Percentiles rank a stretch among this genome's conserved stretches.
Evolutionary conservation across 2,113 vertebrate genomes (phyloP).

Genomic region (Muntiacus reevesi): DNA sequence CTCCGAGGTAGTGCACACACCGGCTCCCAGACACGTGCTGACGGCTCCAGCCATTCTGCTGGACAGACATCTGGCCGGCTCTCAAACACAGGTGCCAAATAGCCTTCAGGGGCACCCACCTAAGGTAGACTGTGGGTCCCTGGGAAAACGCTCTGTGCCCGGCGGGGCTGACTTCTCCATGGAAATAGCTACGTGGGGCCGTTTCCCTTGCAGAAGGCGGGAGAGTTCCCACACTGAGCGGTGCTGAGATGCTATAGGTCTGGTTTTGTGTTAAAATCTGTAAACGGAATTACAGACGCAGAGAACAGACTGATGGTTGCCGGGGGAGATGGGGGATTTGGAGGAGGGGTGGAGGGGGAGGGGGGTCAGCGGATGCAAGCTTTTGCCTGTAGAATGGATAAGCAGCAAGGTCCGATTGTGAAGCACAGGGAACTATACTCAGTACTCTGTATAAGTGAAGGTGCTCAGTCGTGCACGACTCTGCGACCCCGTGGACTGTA

Average conservation of each 20-base stretch:
- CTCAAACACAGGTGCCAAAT: constrained; percentile 42
- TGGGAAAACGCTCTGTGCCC: neutral
- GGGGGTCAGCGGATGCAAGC: neutral
- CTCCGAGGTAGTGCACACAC: constrained; percentile 40
- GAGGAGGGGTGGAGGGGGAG: neutral
- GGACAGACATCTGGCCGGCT: constrained; percentile 53
- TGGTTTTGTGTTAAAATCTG: neutral
- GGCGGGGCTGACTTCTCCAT: neutral
- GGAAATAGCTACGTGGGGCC: neutral
- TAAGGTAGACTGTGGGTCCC: constrained; percentile 33
- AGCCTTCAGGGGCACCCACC: constrained; percentile 41
- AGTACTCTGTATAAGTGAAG: neutral
- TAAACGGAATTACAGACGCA: neutral
- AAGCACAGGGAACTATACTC: neutral
- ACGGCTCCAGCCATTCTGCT: constrained; percentile 52
- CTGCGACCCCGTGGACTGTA: neutral
- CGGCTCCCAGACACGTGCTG: constrained; percentile 66
- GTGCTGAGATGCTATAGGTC: too few species aligned
- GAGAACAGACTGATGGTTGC: neutral
- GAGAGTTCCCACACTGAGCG: neutral
- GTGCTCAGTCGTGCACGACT: neutral
- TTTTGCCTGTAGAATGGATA: neutral
- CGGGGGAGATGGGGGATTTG: neutral
- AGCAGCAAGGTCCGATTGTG: neutral
- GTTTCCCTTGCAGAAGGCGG: neutral